Conservation (phyloP, 2,888 invertebrate species). For the Lamellibrachia columna region DNA sequence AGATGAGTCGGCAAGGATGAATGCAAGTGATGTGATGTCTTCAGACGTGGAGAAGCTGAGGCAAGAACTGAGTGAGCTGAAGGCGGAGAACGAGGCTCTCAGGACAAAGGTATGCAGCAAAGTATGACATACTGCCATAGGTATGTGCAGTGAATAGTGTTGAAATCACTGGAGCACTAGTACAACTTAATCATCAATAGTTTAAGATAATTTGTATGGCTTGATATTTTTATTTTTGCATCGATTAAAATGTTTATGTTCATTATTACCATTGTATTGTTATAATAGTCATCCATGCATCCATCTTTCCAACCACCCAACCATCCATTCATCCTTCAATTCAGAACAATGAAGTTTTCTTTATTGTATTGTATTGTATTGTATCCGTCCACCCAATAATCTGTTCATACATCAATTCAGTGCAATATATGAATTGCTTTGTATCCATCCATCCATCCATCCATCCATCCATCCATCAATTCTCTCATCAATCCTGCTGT, state of each 20-base stretch:
- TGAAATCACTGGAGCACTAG: not conserved
- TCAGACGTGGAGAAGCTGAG: not conserved
- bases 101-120: conserved; percentile 25
- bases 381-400: no score
- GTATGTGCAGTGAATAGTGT: not conserved
- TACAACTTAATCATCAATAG: not conserved
- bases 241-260: no score
- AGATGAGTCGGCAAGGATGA: not conserved
- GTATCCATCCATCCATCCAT: not conserved
- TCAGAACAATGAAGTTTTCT: no score
- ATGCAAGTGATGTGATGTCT: not conserved
- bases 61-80: conserved; percentile 19
- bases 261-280: no score
- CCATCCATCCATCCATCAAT: no score
- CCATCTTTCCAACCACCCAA: no score
- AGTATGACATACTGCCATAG: not conserved
- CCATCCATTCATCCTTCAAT: no score
- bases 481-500: no score
- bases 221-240: no score
- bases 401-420: no score
- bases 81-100: conserved; percentile 28
- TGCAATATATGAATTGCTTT: not conserved
- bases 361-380: no score
- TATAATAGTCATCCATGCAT: no score
- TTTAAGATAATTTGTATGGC: not conserved